Conservation (phyloP, 2,113 vertebrate species). For the Ciconia boyciana region DNA sequence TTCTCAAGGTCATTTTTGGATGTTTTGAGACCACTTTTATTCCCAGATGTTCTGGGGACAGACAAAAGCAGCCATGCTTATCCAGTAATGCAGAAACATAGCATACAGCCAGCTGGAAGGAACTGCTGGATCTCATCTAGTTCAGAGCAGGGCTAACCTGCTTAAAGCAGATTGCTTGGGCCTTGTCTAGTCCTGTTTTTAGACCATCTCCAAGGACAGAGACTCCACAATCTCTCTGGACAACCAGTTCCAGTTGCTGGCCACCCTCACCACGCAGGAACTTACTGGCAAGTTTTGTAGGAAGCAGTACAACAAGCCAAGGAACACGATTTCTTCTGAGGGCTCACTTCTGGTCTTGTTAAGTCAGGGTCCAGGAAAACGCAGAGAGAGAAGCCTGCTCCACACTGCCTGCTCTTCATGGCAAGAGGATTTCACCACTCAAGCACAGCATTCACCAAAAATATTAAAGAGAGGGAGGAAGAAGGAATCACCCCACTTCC, state of each 20-base stretch:
- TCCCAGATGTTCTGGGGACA: background rate
- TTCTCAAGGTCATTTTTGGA: background rate
- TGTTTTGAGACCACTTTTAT: background rate
- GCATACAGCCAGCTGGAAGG: background rate
- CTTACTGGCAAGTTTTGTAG: background rate
- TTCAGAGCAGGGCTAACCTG: background rate
- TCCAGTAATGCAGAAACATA: background rate
- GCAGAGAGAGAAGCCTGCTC: background rate
- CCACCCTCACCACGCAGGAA: background rate
- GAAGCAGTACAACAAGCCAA: background rate
- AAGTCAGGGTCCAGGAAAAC: background rate
- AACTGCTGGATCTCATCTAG: background rate
- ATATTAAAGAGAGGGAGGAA: background rate
- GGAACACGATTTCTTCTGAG: background rate
- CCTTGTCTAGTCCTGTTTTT: background rate
- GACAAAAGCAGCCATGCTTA: background rate
- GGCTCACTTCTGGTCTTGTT: background rate
- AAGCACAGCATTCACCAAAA: background rate
- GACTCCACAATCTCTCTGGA: background rate
- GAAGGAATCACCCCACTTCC: background rate
- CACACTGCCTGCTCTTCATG: background rate
- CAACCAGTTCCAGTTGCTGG: background rate
- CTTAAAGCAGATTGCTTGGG: background rate
- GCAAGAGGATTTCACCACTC: background rate
- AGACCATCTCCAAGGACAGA: background rate